These are phyloP conservation scores for Platerodrilus igneus DNA, from an alignment of 2,888 invertebrate species.

Conservation along the genomic window DNA sequence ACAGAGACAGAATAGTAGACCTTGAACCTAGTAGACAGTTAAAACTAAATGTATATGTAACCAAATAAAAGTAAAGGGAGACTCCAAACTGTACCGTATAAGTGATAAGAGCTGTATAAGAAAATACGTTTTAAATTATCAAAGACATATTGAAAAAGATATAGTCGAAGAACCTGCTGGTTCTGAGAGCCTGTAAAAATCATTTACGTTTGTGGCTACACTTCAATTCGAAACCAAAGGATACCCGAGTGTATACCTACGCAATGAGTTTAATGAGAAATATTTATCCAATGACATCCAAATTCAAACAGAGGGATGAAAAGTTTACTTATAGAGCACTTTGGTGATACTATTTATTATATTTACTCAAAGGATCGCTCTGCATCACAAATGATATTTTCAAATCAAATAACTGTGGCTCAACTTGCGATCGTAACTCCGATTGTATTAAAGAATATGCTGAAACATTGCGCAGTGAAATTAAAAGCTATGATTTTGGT, in stretches of 20 bases:
- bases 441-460: slow-evolving; percentile 1
- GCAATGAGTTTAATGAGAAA: slow-evolving; percentile 4
- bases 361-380: background rate
- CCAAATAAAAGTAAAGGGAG: slow-evolving; percentile 2
- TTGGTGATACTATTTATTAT: slow-evolving; percentile 2
- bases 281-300: background rate
- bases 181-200: no score
- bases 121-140: slow-evolving; percentile 7
- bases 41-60: slow-evolving; percentile 3
- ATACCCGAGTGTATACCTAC: slow-evolving; percentile 1
- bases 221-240: slow-evolving; percentile 4
- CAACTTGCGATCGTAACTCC: slow-evolving; percentile 2
- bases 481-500: slow-evolving; percentile 2
- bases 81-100: slow-evolving; percentile 5
- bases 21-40: background rate
- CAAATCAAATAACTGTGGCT: slow-evolving; percentile 1
- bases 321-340: slow-evolving; percentile 3
- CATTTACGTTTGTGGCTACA: background rate
- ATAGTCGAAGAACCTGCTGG: background rate
- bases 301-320: slow-evolving; percentile 1
- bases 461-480: background rate
- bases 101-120: slow-evolving; percentile 7
- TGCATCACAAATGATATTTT: slow-evolving; percentile 1
- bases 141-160: slow-evolving; percentile 7
- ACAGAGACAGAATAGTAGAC: slow-evolving; percentile 2